A percentile compares a stretch with the other conserved stretches of the same genome.
phyloP scores from a whole-genome alignment of 2,113 vertebrate species.

The Nycticebus coucang region DNA sequence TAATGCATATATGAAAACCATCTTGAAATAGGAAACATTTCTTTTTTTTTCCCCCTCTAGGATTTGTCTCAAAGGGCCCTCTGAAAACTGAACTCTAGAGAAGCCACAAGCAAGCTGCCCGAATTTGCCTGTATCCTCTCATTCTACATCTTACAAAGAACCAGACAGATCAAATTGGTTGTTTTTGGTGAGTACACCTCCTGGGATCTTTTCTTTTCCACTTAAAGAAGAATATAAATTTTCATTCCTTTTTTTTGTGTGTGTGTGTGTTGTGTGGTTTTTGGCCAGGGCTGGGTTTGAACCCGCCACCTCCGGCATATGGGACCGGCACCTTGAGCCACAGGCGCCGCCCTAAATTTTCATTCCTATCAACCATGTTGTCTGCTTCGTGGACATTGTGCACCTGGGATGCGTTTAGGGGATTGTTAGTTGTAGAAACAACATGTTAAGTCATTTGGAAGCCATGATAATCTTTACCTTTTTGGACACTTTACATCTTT shows the following conservation, averaged over 20 bases:
- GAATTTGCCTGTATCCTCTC: not conserved
- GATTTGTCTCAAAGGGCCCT: not conserved
- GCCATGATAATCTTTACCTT: not conserved
- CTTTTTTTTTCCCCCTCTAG: not conserved
- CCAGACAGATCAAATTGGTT: not conserved
- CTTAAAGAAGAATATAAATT: not conserved
- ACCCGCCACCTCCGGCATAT: no score
- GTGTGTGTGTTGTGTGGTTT: no score
- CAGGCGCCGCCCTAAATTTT: no score
- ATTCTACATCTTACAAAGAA: not conserved
- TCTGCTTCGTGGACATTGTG: not conserved
- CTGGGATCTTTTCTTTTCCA: not conserved
- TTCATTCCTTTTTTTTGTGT: no score
- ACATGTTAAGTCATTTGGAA: not conserved
- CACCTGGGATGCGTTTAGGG: not conserved
- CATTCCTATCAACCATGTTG: not conserved
- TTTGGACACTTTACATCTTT: not conserved
- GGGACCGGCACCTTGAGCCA: no score
- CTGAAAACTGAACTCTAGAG: slow-evolving; percentile 38
- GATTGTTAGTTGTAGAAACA: not conserved
- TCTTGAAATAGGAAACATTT: slow-evolving; percentile 25
- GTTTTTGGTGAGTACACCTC: slow-evolving; percentile 44
- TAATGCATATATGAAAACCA: not conserved
- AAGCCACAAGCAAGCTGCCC: slow-evolving; percentile 20
- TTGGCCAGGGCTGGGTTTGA: no score